Percentiles rank a stretch among this genome's conserved stretches.
Conservation (phyloP, 1,140 invertebrate genomes). For the Dolichoris vasculosae region DNA sequence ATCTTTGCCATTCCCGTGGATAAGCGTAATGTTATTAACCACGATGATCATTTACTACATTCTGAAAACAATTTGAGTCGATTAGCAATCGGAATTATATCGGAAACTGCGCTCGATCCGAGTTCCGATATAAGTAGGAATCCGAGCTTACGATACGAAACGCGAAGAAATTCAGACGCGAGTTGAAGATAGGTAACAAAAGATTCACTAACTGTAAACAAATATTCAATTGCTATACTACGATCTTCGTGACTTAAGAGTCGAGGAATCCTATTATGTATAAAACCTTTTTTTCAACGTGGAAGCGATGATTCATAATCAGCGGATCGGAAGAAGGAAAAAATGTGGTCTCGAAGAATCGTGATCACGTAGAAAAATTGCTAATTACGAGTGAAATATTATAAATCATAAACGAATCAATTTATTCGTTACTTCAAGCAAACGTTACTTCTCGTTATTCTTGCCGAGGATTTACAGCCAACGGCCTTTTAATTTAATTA, state of each 20-base stretch:
- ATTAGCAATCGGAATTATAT: background rate
- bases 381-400: background rate
- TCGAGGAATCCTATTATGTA: background rate
- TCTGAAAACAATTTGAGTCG: background rate
- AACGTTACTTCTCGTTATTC: too few relatives aligned
- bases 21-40: constrained; percentile 13
- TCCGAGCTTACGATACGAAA: background rate
- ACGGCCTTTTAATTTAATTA: too few relatives aligned
- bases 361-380: background rate
- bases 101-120: background rate
- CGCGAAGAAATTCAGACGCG: background rate
- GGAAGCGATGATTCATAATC: background rate
- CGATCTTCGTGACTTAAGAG: background rate
- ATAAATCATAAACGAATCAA: background rate
- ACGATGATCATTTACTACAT: background rate
- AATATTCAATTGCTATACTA: background rate
- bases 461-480: too few relatives aligned
- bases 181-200: background rate
- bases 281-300: background rate
- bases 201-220: background rate
- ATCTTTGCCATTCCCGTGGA: background rate
- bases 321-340: background rate
- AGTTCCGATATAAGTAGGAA: background rate
- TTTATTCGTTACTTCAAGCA: too few relatives aligned
- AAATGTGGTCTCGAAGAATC: background rate